phyloP scores from a whole-genome alignment of 1,140 invertebrate species.

The Drosophila sulfurigaster region DNA sequence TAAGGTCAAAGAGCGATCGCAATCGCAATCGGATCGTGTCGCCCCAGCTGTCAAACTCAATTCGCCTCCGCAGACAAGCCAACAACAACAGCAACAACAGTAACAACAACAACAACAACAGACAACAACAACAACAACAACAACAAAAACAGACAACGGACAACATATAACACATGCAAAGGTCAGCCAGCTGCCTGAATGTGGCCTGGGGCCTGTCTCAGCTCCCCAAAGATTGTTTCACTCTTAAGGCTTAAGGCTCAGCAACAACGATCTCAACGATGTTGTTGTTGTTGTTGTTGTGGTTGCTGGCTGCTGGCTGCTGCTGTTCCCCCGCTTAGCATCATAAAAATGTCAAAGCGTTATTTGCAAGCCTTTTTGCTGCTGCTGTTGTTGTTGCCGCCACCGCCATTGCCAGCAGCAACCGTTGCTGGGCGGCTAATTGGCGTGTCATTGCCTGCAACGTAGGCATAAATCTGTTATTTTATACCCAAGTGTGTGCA shows the following conservation, averaged over 20 bases:
- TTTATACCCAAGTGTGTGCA: slow-evolving; percentile 75
- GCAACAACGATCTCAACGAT: not conserved
- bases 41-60: slow-evolving; percentile 82
- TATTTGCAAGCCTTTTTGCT: slow-evolving; percentile 72
- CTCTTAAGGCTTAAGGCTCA: slow-evolving; percentile 31
- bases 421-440: slow-evolving; percentile 72
- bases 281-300: slow-evolving; percentile 33
- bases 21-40: slow-evolving; percentile 81
- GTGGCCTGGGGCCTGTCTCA: slow-evolving; percentile 41
- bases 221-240: slow-evolving; percentile 69
- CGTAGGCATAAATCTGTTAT: slow-evolving; percentile 82
- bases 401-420: not conserved
- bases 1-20: slow-evolving; percentile 83
- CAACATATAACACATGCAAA: slow-evolving; percentile 65
- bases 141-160: slow-evolving; percentile 12
- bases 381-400: slow-evolving; percentile 26
- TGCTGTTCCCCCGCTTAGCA: slow-evolving; percentile 70
- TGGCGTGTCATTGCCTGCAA: slow-evolving; percentile 83
- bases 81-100: slow-evolving; percentile 36
- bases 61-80: slow-evolving; percentile 63
- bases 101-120: slow-evolving; percentile 7
- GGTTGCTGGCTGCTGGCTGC: slow-evolving; percentile 31
- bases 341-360: slow-evolving; percentile 84
- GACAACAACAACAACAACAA: slow-evolving; percentile 7
- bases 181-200: slow-evolving; percentile 66